Base-by-base conservation (phyloP, 2,888 invertebrate genomes). In the Stenurella melanura region DNA sequence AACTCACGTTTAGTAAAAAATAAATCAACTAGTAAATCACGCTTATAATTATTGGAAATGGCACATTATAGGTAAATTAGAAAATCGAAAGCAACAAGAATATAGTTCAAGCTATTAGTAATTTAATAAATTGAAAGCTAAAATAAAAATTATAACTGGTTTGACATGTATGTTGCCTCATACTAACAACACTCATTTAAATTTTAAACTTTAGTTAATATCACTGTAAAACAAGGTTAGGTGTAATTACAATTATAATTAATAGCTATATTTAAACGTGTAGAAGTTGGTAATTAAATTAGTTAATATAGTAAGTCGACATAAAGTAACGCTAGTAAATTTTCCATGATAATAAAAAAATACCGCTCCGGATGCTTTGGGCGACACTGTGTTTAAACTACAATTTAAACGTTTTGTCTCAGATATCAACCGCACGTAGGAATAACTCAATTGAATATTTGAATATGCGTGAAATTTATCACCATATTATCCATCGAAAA, bases 191-290 rank as follows among this genome's bases (percentile, higher is more conserved):
- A 38, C 17, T 34, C 26, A n/a, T 63, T 21, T 63, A 17, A 34
- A 34, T 58, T 58, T 58, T 70, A 34, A 34, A 42, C 17, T 34
- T 38, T 38, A 30, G 58, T 70, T 70, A 68, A 57, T 68, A 57
- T 17, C 56, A 34, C 19, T 19, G 26, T 68, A 57, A 42, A 70
- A 58, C 70, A 70, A 70, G 70, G 58, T 70, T 70, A 58, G 18
- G 69, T 58, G 34, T 34, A 58, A 70, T 70, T 70, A 70, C 34
- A 70, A 60, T 58, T 70, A 70, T 42, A 67, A 54, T 67, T 67
- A 54, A 54, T 67, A 67, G 50, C 5, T 67, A 26, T 15, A 26
- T 67, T 68, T 54, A 30, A 56, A 56, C 9, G 57, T n/a, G 34
- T 21, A 56, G 12, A 30, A 61, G 61, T 61, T 30, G 30, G n/a